These are phyloP conservation scores for Phyllotreta striolata DNA, from an alignment of 2,888 invertebrate species.

Conservation along the genomic window DNA sequence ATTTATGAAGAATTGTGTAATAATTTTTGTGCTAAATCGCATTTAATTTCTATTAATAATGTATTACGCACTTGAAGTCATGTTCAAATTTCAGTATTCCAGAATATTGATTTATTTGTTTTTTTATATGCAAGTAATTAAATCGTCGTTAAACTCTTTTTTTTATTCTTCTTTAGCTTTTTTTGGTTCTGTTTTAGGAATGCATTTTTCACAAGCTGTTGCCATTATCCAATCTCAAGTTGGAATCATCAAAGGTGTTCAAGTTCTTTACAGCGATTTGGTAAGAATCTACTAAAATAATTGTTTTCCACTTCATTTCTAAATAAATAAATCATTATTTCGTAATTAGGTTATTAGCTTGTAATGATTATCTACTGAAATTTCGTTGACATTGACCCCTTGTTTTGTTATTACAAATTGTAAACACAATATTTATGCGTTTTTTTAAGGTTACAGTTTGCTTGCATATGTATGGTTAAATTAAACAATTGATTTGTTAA, in stretches of 20 bases:
- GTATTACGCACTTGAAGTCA: constrained; percentile 4
- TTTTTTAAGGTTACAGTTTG: background rate
- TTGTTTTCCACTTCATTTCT: background rate
- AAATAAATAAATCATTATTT: constrained; percentile 4
- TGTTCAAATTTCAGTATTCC: constrained; percentile 1
- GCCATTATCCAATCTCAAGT: constrained; percentile 97
- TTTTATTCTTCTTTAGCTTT: background rate
- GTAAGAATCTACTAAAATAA: constrained; percentile 65
- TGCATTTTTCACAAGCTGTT: constrained; percentile 98
- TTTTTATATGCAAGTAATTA: background rate
- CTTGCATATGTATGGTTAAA: background rate
- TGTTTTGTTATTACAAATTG: background rate
- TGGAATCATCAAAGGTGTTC: constrained; percentile 92
- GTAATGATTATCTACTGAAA: no score
- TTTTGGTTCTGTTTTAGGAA: constrained; percentile 68
- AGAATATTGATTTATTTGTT: background rate
- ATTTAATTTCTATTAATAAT: constrained; percentile 15
- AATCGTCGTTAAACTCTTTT: background rate
- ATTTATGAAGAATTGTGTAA: constrained; percentile 27
- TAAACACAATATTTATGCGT: constrained; percentile 9
- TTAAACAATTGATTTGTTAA: constrained; percentile 22
- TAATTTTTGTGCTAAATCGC: constrained; percentile 18
- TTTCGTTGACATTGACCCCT: no score
- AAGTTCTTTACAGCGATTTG: constrained; percentile 95
- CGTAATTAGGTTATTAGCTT: background rate